Evolutionary conservation across 2,797 vertebrate species (phyloP), one percentile per base, ranked within the genome.

Genomic region (Mionectes olivaceus): DNA sequence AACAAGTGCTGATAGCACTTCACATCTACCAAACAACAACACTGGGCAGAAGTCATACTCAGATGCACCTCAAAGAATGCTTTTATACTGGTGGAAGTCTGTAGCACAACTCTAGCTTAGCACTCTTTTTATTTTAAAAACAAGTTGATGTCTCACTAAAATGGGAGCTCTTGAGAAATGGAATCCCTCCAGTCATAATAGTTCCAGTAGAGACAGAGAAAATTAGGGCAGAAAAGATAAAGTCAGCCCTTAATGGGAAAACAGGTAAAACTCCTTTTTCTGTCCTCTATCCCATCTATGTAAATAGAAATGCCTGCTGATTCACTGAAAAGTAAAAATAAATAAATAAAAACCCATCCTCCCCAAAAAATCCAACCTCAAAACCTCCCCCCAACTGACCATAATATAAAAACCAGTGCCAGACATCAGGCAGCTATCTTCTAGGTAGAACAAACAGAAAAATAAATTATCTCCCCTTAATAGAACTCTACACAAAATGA

Each of bases 401-500:
- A 12, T 43, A 90, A 94, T 78, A 69, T 28, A 8, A 86, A 77
- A 75, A 91, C 75, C 64, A 85, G 61, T 64, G 47, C n/a, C 78
- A 93, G 77, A 93, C 28, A 90, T 63, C 91, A 94, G n/a, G 56
- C 39, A 83, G 77, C 57, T 84, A 19, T 70, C 50, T 69, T 44
- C 17, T 80, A 56, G 68, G 41, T 21, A 75, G 37, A 30, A 88
- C 12, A 87, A 90, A 56, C 7, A 85, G 56, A 65, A 95, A 79
- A 88, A 52, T 5, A 76, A 68, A 52, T 4, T 0, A 84, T 30
- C 23, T 83, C 14, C 17, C 60, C 46, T 60, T 37, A 73, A 44
- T 5, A 50, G 27, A 67, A 50, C 24, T 35, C 32, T 24, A 27
- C 27, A 43, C 11, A 68, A 56, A 77, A 56, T 2, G 19, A 53